Base-by-base conservation (phyloP, 1,140 invertebrate species). In the Drosophila nannoptera region DNA sequence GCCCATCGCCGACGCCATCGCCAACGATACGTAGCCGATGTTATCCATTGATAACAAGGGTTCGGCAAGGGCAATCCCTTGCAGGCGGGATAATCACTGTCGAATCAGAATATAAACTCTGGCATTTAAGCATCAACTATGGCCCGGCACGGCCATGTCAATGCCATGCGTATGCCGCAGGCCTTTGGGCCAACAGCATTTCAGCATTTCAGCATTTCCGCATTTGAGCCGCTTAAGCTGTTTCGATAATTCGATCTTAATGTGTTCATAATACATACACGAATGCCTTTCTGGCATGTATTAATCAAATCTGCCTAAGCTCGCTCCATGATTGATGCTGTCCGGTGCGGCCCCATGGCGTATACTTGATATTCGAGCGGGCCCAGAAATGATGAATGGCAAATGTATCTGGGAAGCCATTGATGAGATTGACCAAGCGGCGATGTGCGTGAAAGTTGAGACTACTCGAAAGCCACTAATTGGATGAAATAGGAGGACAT, bases 191-290 rank as follows among this genome's bases (percentile, higher is more conserved):
- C 36, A 42, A 45, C 33, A n/a, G n/a, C n/a, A n/a, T n/a, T n/a
- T n/a, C n/a, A n/a, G n/a, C n/a, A 36, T 55, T 78, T 46, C 43
- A 46, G 22, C 59, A 74, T 77, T 77, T 64, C 7, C 69, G 1
- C 22, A 43, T 43, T 43, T 43, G n/a, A 43, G 61, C 73, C 78
- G 63, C 74, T 56, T 67, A 71, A 75, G 76, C 61, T 62, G 71
- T 65, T 75, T 50, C 32, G 46, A 70, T 69, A 63, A 58, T 62
- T 59, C 60, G 60, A 74, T 78, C 67, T 80, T 69, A 80, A 80
- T 80, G 76, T 80, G 72, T 80, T 80, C 75, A 80, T 78, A 80
- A 80, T 73, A 77, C 72, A 80, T 69, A 78, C 67, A 31, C 58
- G 59, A 75, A 67, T 60, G 46, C 60, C 46, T 75, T 43, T 78